These are phyloP conservation scores for Notiomystis cincta DNA, from an alignment of 2,113 vertebrate genomes.

Conservation along the genomic window DNA sequence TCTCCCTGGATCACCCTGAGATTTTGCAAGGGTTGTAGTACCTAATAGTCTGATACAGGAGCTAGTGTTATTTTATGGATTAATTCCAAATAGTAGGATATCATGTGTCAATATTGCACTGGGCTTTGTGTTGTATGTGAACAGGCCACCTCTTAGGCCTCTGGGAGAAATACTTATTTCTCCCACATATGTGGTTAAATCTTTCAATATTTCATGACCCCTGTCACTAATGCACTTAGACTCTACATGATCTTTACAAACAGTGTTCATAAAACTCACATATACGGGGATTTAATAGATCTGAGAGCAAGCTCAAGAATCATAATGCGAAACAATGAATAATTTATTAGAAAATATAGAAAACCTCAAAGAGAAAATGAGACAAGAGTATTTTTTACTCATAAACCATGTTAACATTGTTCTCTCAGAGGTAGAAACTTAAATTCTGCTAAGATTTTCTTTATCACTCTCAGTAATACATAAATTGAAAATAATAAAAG, in stretches of 20 bases:
- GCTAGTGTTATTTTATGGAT: background rate
- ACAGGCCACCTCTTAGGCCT: background rate
- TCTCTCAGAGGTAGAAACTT: background rate
- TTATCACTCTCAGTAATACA: background rate
- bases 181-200: constrained; percentile 24
- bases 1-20: background rate
- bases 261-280: constrained; percentile 24
- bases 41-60: background rate
- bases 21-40: background rate
- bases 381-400: background rate
- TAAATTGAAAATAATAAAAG: background rate
- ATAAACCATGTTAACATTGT: background rate
- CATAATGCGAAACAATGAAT: background rate
- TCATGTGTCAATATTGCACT: background rate
- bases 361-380: background rate
- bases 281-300: constrained; percentile 18
- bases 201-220: constrained; percentile 39
- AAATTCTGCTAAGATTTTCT: background rate
- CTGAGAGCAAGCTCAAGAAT: constrained; percentile 2
- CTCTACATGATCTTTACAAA: background rate
- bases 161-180: background rate
- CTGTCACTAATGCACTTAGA: constrained; percentile 7
- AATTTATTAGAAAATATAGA: background rate
- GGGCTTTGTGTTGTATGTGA: background rate
- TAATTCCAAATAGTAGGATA: constrained; percentile 10